Conservation (phyloP, 2,888 invertebrate species). For the Vesta saturnalis region DNA sequence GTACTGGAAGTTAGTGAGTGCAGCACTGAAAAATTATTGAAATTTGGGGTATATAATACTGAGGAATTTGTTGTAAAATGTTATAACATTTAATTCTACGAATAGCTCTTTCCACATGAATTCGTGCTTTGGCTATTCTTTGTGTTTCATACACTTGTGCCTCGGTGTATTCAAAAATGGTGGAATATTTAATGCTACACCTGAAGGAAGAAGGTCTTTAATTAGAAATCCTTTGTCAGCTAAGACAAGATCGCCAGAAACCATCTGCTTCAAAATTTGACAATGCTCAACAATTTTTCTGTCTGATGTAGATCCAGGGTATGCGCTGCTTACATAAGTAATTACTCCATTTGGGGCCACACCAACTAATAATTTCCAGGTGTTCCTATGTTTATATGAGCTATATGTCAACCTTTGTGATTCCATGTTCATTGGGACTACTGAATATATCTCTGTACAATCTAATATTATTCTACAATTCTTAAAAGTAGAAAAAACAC, state of each 20-base stretch:
- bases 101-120: slow-evolving; percentile 47
- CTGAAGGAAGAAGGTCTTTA: slow-evolving; percentile 45
- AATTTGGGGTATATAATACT: too few species aligned
- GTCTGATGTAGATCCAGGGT: slow-evolving; percentile 47
- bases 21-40: too few species aligned
- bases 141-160: slow-evolving; percentile 42
- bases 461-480: slow-evolving; percentile 44
- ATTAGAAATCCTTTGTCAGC: too few species aligned
- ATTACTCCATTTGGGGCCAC: slow-evolving; percentile 49
- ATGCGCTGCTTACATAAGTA: slow-evolving; percentile 45
- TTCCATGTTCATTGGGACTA: slow-evolving; percentile 31
- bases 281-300: slow-evolving; percentile 43
- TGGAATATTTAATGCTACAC: slow-evolving; percentile 47
- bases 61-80: too few species aligned
- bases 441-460: slow-evolving; percentile 39
- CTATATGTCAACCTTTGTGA: slow-evolving; percentile 40
- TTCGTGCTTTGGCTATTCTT: slow-evolving; percentile 43
- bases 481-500: slow-evolving; percentile 37
- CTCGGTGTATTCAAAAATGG: slow-evolving; percentile 44
- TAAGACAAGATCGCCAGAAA: slow-evolving; percentile 44
- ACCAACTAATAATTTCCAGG: slow-evolving; percentile 46
- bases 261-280: slow-evolving; percentile 40
- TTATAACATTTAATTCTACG: slow-evolving; percentile 41
- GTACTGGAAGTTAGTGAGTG: too few species aligned
- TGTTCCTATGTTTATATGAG: slow-evolving; percentile 46